phyloP scores from a whole-genome alignment of 2,888 invertebrate genomes.

The Diaphora mendica region DNA sequence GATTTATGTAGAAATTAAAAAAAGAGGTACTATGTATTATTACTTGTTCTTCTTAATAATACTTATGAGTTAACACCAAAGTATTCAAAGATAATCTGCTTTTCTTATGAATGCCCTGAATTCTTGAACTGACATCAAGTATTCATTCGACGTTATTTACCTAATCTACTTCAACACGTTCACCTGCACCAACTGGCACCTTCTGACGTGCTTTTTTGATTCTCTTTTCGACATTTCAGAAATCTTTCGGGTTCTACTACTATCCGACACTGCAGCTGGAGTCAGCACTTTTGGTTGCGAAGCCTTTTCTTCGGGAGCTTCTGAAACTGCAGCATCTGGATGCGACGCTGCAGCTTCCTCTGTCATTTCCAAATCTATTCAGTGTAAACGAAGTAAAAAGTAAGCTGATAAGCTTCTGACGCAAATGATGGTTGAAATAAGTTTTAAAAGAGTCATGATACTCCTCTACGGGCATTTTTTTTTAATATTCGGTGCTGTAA shows the following conservation, averaged over 20 bases:
- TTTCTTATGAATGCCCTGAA: constrained; percentile 74
- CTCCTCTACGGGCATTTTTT: background rate
- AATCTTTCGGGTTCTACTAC: constrained; percentile 32
- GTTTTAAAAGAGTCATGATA: background rate
- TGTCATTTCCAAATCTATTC: constrained; percentile 11
- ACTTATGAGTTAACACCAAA: constrained; percentile 74
- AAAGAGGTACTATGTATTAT: constrained; percentile 52
- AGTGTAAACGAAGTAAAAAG: background rate
- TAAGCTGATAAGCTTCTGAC: background rate
- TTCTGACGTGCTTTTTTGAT: constrained; percentile 52
- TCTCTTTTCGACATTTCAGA: constrained; percentile 53
- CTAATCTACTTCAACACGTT: constrained; percentile 69
- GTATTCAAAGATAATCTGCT: constrained; percentile 79
- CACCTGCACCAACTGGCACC: constrained; percentile 38
- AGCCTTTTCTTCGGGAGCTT: background rate
- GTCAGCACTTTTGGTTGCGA: background rate
- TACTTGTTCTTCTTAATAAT: constrained; percentile 84
- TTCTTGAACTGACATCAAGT: constrained; percentile 74
- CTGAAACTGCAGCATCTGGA: background rate
- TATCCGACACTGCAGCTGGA: background rate
- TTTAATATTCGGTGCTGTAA: background rate
- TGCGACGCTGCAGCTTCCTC: constrained; percentile 6
- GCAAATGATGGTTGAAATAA: background rate
- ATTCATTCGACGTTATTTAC: constrained; percentile 77
- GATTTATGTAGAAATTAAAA: background rate